Percentiles rank a stretch among this genome's conserved stretches.
These are phyloP conservation scores for Sinotaia quadrata DNA, from an alignment of 2,888 invertebrate genomes.

Conservation along the genomic window DNA sequence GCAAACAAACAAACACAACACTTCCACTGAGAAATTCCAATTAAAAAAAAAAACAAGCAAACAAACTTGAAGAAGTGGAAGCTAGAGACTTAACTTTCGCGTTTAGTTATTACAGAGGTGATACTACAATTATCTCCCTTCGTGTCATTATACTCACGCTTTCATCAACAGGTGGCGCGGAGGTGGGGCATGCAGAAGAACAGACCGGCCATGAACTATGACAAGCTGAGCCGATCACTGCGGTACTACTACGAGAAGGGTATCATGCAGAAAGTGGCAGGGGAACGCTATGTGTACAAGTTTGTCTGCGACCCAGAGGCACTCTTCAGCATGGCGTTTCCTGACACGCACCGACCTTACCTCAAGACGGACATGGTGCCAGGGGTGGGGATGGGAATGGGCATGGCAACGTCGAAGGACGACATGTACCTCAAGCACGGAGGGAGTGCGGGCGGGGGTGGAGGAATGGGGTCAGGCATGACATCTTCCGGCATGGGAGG, in stretches of 20 bases:
- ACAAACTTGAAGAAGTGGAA: no score
- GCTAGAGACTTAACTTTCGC: no score
- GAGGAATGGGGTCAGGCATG: not conserved
- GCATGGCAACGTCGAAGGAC: slow-evolving; percentile 19
- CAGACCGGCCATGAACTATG: slow-evolving; percentile 97
- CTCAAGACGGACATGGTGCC: slow-evolving; percentile 57
- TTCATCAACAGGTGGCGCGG: slow-evolving; percentile 83
- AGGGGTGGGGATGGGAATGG: slow-evolving; percentile 39
- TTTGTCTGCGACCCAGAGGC: slow-evolving; percentile 91
- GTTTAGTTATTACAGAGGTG: no score
- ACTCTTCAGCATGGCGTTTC: slow-evolving; percentile 71
- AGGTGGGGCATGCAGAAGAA: slow-evolving; percentile 98
- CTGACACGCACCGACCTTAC: slow-evolving; percentile 63
- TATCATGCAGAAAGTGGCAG: slow-evolving; percentile 96
- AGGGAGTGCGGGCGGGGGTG: not conserved
- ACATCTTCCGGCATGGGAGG: not conserved
- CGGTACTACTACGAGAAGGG: slow-evolving; percentile 98
- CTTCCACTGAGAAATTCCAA: no score
- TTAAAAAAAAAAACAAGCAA: no score
- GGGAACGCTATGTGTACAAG: slow-evolving; percentile 96
- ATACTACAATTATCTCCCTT: no score
- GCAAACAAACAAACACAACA: no score
- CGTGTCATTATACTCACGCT: no score
- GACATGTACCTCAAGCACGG: slow-evolving; percentile 17
- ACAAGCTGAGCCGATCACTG: slow-evolving; percentile 92